Evolutionary conservation across 2,888 invertebrate genomes (phyloP), one percentile per base, ranked within the genome.

Genomic region (Thelaira solivaga): DNA sequence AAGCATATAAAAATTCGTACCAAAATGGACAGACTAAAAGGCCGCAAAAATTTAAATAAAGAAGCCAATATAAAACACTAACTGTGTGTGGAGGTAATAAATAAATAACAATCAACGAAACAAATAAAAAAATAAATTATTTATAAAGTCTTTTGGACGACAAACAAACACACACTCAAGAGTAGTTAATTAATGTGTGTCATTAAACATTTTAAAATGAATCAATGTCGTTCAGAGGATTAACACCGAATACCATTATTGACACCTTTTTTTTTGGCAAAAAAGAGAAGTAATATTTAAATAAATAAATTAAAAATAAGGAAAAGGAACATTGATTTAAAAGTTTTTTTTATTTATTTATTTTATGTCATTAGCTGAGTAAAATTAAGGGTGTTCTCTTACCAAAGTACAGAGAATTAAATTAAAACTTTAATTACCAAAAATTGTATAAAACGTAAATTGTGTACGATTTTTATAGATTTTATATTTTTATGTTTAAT

Each of bases 191-290:
- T 78, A 78, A 73, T 74, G 77, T 59, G 73, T 73, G 77, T 69
- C 77, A 78, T 73, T 78, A 74, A 73, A 78, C 74, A 78, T 73
- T 69, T 78, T 73, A 53, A 78, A 78, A 78, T 78, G 62, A 78
- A 78, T 78, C 77, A 78, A 78, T 74, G 77, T 78, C 47, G 72
- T 78, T 53, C 34, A 74, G 45, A 41, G 77, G 68, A 78, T 78
- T 78, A 78, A 69, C 51, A 49, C 51, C 39, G 26, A n/a, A 69
- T 73, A 74, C 64, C 64, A 78, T 59, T 78, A 69, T 65, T 73
- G 77, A 73, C 77, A 78, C 77, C 77, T 78, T 68, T 64, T 55
- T 29, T 49, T 49, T n/a, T n/a, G 29, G 13, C 26, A 22, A 41
- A 34, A n/a, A 24, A 1, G 29, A 64, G 41, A 34, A 4, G 18